Base-by-base conservation (phyloP, 2,888 invertebrate species). In the Plebejus melissa region DNA sequence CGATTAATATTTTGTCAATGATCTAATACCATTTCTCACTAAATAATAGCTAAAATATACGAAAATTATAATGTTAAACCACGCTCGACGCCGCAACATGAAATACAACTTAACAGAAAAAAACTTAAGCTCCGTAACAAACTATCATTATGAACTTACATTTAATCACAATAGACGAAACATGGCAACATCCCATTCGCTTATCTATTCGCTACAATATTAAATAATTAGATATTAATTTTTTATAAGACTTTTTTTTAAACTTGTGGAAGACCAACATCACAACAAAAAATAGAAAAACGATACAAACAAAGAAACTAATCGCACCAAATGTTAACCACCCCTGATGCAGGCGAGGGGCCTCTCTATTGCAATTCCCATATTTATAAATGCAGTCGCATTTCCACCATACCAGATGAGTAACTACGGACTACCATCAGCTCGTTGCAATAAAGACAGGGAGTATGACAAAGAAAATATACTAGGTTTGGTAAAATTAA, bases 271-370 rank as follows among this genome's bases (percentile, higher is more conserved):
- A 93, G 93, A 93, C 93, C 85, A 88, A 92, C 89, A 93, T 93
- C 93, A 93, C 93, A 93, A 93, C 90, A 90, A 89, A 93, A 93
- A 93, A 92, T 89, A 88, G 84, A 89, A 88, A 72, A 90, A 89
- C 84, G 83, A 88, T 86, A 88, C 83, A 86, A 86, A 85, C 84
- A 87, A 79, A 80, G 84, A 82, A 81, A 79, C 75, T 76, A 87
- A 85, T 86, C 85, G 90, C 90, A 90, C 89, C 90, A 87, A 84
- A 81, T 80, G 28, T 76, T 74, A 75, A 69, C 16, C 69, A 75
- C 76, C 69, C 76, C 75, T 38, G 58, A 46, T 76, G 72, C 13
- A 60, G n/a, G 54, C 69, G 57, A 16, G 71, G 72, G 72, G 54
- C 54, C 28, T 75, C 70, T 74, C 71, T 74, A 50, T 76, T 74